These are phyloP conservation scores for Tarsius wallacei DNA, from an alignment of 2,797 vertebrate genomes.

Conservation along the genomic window DNA sequence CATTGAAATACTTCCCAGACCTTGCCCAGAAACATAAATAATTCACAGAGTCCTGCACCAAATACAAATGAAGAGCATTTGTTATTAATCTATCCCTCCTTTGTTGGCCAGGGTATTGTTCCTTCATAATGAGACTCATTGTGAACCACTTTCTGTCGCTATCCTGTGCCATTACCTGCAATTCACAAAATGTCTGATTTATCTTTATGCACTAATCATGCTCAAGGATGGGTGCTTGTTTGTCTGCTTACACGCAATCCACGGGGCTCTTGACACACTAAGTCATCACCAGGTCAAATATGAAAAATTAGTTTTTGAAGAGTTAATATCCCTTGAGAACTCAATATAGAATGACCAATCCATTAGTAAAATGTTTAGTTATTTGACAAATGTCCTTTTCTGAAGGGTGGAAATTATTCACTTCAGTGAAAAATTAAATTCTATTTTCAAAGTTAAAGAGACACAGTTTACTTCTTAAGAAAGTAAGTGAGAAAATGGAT, in stretches of 20 bases:
- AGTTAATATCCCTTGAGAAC: not conserved
- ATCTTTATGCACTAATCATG: not conserved
- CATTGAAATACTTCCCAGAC: constrained; percentile 79
- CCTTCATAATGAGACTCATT: constrained; percentile 73
- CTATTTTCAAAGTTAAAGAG: constrained; percentile 64
- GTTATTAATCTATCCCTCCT: constrained; percentile 71
- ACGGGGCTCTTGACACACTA: not conserved
- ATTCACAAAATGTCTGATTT: constrained; percentile 63
- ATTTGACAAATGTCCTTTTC: not conserved
- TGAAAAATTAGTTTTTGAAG: constrained; percentile 27
- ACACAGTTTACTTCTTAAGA: constrained; percentile 62
- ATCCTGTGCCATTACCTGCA: constrained; percentile 9
- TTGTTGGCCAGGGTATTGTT: constrained; percentile 52
- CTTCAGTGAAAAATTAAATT: constrained; percentile 61
- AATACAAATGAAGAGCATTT: constrained; percentile 75
- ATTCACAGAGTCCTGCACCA: constrained; percentile 68
- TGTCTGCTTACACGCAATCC: not conserved
- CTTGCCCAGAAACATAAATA: constrained; percentile 76
- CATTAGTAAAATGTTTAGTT: constrained; percentile 40
- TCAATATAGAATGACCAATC: constrained; percentile 32
- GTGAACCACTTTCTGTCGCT: constrained; percentile 48
- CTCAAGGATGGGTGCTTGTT: not conserved
- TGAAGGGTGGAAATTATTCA: constrained; percentile 51
- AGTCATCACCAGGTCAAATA: not conserved
- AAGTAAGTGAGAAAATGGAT: constrained; percentile 56